A percentile compares a stretch with the other conserved stretches of the same genome.
Evolutionary conservation across 2,113 vertebrate genomes (phyloP).

Genomic region (Mus pahari): DNA sequence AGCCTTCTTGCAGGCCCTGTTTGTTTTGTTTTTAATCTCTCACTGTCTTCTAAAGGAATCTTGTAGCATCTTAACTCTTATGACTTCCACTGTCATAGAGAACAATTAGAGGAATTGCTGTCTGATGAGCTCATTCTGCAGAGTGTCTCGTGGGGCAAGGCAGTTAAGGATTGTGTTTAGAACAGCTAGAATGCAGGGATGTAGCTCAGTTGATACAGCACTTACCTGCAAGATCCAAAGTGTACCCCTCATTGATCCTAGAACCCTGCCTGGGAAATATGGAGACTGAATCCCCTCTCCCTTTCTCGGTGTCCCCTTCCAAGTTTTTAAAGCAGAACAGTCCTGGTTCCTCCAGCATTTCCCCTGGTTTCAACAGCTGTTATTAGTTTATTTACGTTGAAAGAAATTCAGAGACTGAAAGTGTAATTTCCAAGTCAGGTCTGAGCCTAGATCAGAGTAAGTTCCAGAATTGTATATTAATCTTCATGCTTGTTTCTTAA

Average conservation of each 20-base stretch:
- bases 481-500: background rate
- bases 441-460: background rate
- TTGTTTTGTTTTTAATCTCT: background rate
- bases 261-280: background rate
- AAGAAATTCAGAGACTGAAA: slow-evolving; percentile 24
- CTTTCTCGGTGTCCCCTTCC: background rate
- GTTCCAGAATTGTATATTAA: background rate
- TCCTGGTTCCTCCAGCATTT: background rate
- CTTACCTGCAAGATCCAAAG: background rate
- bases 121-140: background rate
- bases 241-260: background rate
- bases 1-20: background rate
- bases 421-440: background rate
- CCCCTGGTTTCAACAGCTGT: background rate
- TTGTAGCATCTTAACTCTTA: background rate
- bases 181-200: background rate
- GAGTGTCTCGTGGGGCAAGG: background rate
- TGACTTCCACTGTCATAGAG: background rate
- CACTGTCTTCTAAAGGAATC: background rate
- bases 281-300: background rate
- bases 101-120: background rate
- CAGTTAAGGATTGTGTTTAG: background rate
- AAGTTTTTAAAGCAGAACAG: background rate
- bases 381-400: background rate
- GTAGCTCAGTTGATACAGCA: background rate